phyloP scores from a whole-genome alignment of 2,888 invertebrate genomes.

The Danaus chrysippus region DNA sequence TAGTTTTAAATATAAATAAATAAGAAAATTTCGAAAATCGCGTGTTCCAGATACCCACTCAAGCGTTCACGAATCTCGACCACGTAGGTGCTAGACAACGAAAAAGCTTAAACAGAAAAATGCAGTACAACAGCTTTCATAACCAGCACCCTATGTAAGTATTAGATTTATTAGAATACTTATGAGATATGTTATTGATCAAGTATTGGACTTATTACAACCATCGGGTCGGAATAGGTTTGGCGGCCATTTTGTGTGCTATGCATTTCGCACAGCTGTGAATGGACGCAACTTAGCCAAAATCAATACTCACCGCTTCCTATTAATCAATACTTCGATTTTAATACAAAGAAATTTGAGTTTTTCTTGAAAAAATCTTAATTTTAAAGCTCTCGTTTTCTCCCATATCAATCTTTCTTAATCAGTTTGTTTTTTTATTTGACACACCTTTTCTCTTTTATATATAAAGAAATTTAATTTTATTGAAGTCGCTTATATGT shows the following conservation, averaged over 20 bases:
- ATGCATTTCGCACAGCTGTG: conserved; percentile 62
- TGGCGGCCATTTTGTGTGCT: conserved; percentile 76
- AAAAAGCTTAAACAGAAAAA: conserved; percentile 41
- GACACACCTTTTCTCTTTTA: too few relatives aligned
- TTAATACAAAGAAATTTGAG: not conserved
- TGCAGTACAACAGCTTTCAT: conserved; percentile 77
- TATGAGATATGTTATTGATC: conserved; percentile 4
- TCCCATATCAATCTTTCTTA: too few relatives aligned
- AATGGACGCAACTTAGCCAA: conserved; percentile 38
- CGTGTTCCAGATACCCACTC: conserved; percentile 65
- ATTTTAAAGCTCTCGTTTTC: too few relatives aligned
- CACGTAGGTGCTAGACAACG: conserved; percentile 49
- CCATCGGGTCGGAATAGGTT: not conserved
- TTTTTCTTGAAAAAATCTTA: not conserved
- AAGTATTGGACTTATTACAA: not conserved
- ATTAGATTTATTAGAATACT: conserved; percentile 9
- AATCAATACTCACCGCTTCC: conserved; percentile 15
- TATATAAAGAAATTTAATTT: too few relatives aligned
- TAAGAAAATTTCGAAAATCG: conserved; percentile 8
- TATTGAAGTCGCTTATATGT: too few relatives aligned
- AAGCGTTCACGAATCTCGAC: conserved; percentile 50
- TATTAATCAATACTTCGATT: not conserved
- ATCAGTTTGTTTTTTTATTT: too few relatives aligned
- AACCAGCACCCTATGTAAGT: conserved; percentile 76
- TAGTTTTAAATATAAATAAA: too few relatives aligned